These are phyloP conservation scores for Pycnonotus jocosus DNA, from an alignment of 2,113 vertebrate genomes.

Conservation along the genomic window DNA sequence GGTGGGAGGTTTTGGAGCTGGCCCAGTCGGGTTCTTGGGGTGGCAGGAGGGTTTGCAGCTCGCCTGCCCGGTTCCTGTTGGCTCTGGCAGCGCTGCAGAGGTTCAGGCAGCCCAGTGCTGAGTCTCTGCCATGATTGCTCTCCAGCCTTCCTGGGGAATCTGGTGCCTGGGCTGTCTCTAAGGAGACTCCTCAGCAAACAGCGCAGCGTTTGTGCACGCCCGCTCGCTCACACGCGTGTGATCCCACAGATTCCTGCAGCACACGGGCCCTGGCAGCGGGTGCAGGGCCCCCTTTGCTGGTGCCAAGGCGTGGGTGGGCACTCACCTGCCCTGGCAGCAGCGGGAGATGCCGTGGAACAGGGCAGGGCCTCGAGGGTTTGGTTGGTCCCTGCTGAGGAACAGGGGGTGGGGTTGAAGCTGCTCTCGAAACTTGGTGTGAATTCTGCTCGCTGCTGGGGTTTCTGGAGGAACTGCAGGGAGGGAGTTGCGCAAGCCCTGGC, in stretches of 20 bases:
- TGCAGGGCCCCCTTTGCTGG: background rate
- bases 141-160: background rate
- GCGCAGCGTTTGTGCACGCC: background rate
- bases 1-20: background rate
- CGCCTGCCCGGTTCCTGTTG: accelerated
- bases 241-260: background rate
- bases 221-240: background rate
- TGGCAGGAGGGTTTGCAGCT: background rate
- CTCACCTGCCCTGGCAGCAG: background rate
- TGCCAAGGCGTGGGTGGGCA: accelerated
- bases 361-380: background rate
- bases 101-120: accelerated
- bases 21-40: background rate
- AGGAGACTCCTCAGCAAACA: background rate
- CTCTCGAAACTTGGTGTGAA: background rate
- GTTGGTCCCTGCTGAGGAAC: background rate
- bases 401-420: background rate
- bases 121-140: background rate
- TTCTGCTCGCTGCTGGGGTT: background rate
- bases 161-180: background rate
- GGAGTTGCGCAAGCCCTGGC: background rate
- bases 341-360: background rate
- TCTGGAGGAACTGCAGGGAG: background rate
- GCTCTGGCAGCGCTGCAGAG: background rate
- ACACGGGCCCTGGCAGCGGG: background rate